Percentiles rank a stretch among this genome's conserved stretches.
Evolutionary conservation across 1,140 invertebrate genomes (phyloP).

Genomic region (Bombus superbus): DNA sequence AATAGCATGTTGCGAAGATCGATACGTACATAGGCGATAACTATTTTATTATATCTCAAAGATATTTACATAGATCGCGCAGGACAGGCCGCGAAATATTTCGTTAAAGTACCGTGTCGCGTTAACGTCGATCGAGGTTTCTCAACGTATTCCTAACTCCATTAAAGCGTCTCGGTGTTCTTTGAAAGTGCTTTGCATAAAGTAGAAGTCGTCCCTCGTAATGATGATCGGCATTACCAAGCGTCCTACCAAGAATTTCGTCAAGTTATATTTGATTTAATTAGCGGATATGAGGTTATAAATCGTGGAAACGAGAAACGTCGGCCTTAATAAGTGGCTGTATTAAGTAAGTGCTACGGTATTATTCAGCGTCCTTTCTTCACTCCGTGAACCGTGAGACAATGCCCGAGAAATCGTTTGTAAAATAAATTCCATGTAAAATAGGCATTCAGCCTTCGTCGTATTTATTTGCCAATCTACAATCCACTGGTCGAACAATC

Average conservation of each 20-base stretch:
- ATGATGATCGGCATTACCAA: conserved; percentile 50
- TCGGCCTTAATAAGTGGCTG: conserved; percentile 44
- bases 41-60: too few relatives aligned
- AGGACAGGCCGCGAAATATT: background rate
- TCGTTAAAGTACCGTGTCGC: conserved; percentile 37
- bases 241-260: conserved; percentile 6
- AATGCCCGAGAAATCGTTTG: background rate
- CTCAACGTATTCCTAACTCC: conserved; percentile 40
- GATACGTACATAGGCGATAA: too few relatives aligned
- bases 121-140: conserved; percentile 51
- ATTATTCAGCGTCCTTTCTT: conserved; percentile 42
- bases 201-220: conserved; percentile 40
- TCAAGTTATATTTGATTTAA: conserved; percentile 52
- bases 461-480: background rate
- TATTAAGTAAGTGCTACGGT: conserved; percentile 44
- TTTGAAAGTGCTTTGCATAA: conserved; percentile 51
- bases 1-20: accelerated
- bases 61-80: too few relatives aligned
- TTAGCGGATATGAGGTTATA: conserved; percentile 54
- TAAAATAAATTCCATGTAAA: background rate
- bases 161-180: conserved; percentile 48
- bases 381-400: background rate
- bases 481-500: background rate
- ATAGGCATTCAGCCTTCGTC: too few relatives aligned
- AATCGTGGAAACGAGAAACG: conserved; percentile 54